phyloP scores from a whole-genome alignment of 1,140 invertebrate genomes.

The Spodoptera litura region DNA sequence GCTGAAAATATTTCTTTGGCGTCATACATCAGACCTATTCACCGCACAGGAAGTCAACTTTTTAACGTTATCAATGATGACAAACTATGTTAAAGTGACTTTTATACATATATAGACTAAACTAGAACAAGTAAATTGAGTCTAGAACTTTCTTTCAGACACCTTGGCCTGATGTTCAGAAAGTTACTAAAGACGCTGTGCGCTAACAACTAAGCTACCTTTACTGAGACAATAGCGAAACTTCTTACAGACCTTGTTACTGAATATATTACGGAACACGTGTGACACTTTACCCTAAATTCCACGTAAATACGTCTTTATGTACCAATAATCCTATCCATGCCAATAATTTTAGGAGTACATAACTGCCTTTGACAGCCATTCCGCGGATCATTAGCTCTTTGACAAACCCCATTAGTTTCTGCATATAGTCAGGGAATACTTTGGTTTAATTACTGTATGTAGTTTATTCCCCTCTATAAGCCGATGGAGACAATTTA shows the following conservation, averaged over 20 bases:
- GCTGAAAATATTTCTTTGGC: no score
- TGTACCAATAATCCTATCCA: constrained; percentile 32
- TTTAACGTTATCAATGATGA: no score
- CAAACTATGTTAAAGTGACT: not conserved
- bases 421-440: constrained; percentile 45
- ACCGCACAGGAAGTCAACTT: no score
- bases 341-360: constrained; percentile 30
- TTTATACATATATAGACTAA: not conserved
- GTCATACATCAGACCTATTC: no score
- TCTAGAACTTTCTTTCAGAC: not conserved
- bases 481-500: constrained; percentile 14
- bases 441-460: constrained; percentile 42
- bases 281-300: constrained; percentile 5
- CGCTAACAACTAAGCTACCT: constrained; percentile 22
- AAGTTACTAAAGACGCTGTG: constrained; percentile 4
- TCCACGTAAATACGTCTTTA: constrained; percentile 3
- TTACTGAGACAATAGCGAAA: constrained; percentile 21
- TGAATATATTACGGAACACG: not conserved
- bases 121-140: not conserved
- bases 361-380: constrained; percentile 43
- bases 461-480: constrained; percentile 25
- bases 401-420: constrained; percentile 46
- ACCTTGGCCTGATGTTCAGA: constrained; percentile 5
- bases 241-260: constrained; percentile 17
- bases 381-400: constrained; percentile 33